Evolutionary conservation across 2,888 invertebrate species (phyloP), one percentile per base, ranked within the genome.

Genomic region (Chironomus riparius): DNA sequence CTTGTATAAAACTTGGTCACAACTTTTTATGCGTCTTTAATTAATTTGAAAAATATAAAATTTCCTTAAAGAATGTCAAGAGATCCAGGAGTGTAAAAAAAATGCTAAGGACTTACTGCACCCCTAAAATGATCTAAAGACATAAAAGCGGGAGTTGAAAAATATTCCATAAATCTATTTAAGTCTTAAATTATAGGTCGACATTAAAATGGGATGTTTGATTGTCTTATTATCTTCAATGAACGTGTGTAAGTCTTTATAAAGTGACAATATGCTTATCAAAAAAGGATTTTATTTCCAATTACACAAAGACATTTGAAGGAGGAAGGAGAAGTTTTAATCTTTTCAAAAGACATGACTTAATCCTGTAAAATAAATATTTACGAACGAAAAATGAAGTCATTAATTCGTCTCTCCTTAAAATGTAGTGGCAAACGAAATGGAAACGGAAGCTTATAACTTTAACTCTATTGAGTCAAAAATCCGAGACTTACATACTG

Each of bases 211-310:
- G 5, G 28, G 28, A 28, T 28, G 5, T 28, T 28, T 28, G 50
- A 13, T 2, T 50, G 50, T 4, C 50, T 15, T 50, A 50, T 50
- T n/a, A 50, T 3, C 50, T 50, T 50, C n/a, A 50, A 50, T 13
- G 15, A 50, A 3, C n/a, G 50, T 15, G 13, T 50, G 50, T 50
- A 15, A 28, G 28, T 28, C 28, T 28, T 28, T 18, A 56, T 18
- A 56, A 56, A 56, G 65, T 65, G 65, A 24, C 65, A 65, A 65
- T 21, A 65, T 24, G 13, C 65, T 65, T 65, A 65, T 65, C 65
- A 65, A 21, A 21, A 21, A 65, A n/a, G n/a, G 13, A 50, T 65
- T 65, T 65, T 21, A 65, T 7, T 21, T 65, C 21, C 65, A 65
- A 65, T 65, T 65, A 65, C 24, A 22, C 62, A 65, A 21, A 18